phyloP scores from a whole-genome alignment of 2,113 vertebrate genomes.

The Nicator chloris region DNA sequence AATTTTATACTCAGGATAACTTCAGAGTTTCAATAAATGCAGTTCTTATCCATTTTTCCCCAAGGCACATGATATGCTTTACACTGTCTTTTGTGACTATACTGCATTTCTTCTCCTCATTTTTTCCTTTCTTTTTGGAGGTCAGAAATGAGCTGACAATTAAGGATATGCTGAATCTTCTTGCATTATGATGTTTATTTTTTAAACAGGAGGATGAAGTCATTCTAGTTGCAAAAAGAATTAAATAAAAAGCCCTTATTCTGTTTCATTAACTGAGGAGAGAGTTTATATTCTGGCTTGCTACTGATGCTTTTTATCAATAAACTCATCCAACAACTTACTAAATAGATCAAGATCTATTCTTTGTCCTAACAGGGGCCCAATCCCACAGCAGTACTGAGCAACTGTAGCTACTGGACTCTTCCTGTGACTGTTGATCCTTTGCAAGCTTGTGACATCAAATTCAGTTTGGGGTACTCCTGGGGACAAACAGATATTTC shows the following conservation, averaged over 20 bases:
- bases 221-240: background rate
- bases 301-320: background rate
- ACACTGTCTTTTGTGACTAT: background rate
- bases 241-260: background rate
- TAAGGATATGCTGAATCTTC: background rate
- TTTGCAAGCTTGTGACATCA: background rate
- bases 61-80: background rate
- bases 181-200: background rate
- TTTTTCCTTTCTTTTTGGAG: background rate
- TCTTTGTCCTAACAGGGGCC: background rate
- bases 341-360: background rate
- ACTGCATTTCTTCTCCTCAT: no score
- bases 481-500: background rate
- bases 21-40: background rate
- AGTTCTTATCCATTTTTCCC: background rate
- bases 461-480: background rate
- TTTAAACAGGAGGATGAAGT: background rate
- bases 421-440: background rate
- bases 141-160: background rate
- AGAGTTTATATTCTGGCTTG: background rate
- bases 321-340: background rate
- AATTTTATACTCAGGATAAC: background rate
- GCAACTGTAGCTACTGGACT: background rate
- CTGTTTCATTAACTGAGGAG: background rate
- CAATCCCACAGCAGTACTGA: background rate